Evolutionary conservation across 1,140 invertebrate species (phyloP).

Genomic region (Ephestia elutella): DNA sequence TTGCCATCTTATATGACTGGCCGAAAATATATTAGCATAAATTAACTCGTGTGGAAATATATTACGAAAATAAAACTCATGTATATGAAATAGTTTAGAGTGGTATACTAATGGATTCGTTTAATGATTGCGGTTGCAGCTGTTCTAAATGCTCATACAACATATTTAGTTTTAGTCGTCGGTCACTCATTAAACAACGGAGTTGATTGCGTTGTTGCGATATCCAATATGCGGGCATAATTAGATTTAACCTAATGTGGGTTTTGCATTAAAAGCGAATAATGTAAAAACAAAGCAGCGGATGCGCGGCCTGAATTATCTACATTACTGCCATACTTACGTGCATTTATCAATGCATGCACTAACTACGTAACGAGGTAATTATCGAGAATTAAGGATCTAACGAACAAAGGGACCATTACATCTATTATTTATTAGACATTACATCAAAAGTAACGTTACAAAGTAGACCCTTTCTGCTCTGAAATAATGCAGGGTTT

Average conservation of each 20-base stretch:
- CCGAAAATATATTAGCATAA: conserved; percentile 5
- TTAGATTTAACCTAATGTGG: conserved; percentile 71
- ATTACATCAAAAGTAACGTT: not conserved
- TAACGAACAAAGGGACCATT: not conserved
- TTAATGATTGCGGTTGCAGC: conserved; percentile 45
- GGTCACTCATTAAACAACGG: conserved; percentile 69
- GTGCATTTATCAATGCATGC: conserved; percentile 11
- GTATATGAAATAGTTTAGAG: conserved; percentile 22
- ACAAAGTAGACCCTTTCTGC: not conserved
- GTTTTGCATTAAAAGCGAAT: conserved; percentile 55
- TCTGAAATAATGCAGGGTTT: conserved; percentile 7
- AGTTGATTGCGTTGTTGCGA: conserved; percentile 64
- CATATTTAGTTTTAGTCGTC: conserved; percentile 63
- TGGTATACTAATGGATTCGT: conserved; percentile 40
- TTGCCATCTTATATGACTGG: not conserved
- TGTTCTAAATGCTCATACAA: conserved; percentile 49
- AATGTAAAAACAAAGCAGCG: conserved; percentile 52
- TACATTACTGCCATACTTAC: conserved; percentile 30
- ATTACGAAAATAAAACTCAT: conserved; percentile 29
- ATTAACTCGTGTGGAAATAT: conserved; percentile 22
- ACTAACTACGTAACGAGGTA: not conserved
- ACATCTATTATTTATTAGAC: not conserved
- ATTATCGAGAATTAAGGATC: not conserved
- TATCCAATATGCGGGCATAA: conserved; percentile 70
- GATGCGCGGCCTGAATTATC: conserved; percentile 35